Base-by-base conservation (phyloP, 2,113 vertebrate species). In the Miniopterus natalensis region DNA sequence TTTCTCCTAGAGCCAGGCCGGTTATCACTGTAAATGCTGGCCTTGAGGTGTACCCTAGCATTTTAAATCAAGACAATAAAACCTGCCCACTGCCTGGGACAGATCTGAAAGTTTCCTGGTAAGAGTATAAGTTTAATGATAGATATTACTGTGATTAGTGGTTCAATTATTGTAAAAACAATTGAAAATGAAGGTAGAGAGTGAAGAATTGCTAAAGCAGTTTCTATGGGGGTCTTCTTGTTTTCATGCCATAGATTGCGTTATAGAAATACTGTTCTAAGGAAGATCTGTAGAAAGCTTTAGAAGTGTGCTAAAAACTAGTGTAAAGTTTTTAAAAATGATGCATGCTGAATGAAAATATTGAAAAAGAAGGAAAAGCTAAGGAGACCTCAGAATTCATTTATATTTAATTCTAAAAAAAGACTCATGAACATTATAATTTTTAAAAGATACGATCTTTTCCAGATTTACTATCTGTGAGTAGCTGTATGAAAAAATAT, bases 41-140 rank as follows among this genome's bases (percentile, higher is more conserved):
- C 4, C 97, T 99, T 84, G 99, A 99, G 97, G 98, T 99, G 25
- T 99, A 98, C 10, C 99, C 99, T 78, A 99, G 99, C 93, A 99
- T 99, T 97, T 98, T 99, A 97, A 99, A 99, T 97, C 99, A 99
- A 12, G 99, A 99, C 59, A 99, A 99, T 8, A 99, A 99, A 98
- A 97, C 40, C 57, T 99, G 99, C 97, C 74, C 23, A 0, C 97
- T 99, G 27, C 96, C 98, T 87, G 98, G 96, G 1, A 98, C 96
- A 49, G 73, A 65, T 96, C 98, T 98, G 0, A 86, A 84, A 36
- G 99, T 99, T 97, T 99, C 99, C 90, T 99, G 99, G 99, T 99
- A 98, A 99, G 98, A 21, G 18, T 40, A 3, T 31, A 84, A 49
- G 55, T 27, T 92, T 23, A 45, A 57, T 57, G 74, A 73, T 68